phyloP scores from a whole-genome alignment of 2,113 vertebrate species.

The Phoenicopterus ruber region DNA sequence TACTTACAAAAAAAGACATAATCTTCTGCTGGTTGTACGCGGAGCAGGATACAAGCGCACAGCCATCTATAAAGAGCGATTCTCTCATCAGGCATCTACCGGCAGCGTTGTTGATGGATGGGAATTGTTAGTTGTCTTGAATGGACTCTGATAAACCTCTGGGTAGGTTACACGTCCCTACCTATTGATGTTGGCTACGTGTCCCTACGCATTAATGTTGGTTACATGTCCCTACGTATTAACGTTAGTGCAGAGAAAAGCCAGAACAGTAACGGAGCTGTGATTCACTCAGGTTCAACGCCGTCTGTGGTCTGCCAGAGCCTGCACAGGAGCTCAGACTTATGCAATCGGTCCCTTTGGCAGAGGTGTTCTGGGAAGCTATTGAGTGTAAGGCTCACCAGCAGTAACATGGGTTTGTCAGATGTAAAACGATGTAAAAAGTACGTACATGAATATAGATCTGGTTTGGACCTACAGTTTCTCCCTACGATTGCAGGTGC shows the following conservation, averaged over 20 bases:
- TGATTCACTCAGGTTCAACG: not conserved
- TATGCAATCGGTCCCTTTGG: not conserved
- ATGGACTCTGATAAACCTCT: not conserved
- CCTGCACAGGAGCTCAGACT: not conserved
- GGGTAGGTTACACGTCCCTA: not conserved
- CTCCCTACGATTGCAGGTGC: not conserved
- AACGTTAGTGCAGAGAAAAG: not conserved
- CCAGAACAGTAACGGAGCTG: not conserved
- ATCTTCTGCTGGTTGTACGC: not conserved
- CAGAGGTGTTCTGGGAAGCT: not conserved
- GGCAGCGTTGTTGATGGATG: not conserved
- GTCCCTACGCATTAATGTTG: too few relatives aligned
- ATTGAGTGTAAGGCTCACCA: not conserved
- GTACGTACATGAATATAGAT: fast-evolving
- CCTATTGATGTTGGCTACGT: too few relatives aligned
- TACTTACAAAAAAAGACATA: not conserved
- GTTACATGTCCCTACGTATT: not conserved
- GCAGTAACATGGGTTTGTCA: not conserved
- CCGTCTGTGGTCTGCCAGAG: not conserved
- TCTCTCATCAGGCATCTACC: not conserved
- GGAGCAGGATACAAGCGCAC: not conserved
- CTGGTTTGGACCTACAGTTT: not conserved
- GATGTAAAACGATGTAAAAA: not conserved
- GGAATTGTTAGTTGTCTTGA: not conserved
- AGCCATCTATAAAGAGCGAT: not conserved